phyloP scores from a whole-genome alignment of 2,113 vertebrate genomes.

The Sterrhoptilus dennistouni region DNA sequence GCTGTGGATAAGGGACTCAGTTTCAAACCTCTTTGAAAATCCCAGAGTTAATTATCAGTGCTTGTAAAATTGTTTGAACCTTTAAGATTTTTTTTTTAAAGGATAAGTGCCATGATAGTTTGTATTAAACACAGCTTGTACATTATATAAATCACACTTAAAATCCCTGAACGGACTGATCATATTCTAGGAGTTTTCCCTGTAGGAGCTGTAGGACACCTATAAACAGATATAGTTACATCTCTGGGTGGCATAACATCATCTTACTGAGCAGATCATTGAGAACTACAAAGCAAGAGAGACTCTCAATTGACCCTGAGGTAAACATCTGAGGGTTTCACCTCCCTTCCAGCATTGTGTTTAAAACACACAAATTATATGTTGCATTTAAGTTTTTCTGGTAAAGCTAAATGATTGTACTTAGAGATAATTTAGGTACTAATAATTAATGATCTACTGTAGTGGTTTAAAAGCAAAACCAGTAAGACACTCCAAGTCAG shows the following conservation, averaged over 20 bases:
- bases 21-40: slow-evolving; percentile 29
- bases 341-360: neutral
- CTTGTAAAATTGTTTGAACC: slow-evolving; percentile 23
- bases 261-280: neutral
- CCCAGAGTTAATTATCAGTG: slow-evolving; percentile 24
- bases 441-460: neutral
- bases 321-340: neutral
- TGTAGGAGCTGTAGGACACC: neutral
- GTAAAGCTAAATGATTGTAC: neutral
- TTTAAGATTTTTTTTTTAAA: neutral
- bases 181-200: neutral
- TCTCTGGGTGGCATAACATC: neutral
- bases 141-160: slow-evolving; percentile 30
- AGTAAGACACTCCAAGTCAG: too few species aligned
- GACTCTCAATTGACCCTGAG: neutral
- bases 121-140: slow-evolving; percentile 14
- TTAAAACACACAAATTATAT: neutral
- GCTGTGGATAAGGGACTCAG: neutral
- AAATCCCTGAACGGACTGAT: neutral
- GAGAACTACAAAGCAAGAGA: neutral
- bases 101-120: neutral
- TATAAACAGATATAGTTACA: neutral
- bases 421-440: neutral
- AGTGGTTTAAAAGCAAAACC: too few species aligned
- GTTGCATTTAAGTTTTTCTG: neutral